These are phyloP conservation scores for Amphimedon queenslandica DNA, from an alignment of 37 sponge, comb jelly and placozoan species.

Conservation along the genomic window DNA sequence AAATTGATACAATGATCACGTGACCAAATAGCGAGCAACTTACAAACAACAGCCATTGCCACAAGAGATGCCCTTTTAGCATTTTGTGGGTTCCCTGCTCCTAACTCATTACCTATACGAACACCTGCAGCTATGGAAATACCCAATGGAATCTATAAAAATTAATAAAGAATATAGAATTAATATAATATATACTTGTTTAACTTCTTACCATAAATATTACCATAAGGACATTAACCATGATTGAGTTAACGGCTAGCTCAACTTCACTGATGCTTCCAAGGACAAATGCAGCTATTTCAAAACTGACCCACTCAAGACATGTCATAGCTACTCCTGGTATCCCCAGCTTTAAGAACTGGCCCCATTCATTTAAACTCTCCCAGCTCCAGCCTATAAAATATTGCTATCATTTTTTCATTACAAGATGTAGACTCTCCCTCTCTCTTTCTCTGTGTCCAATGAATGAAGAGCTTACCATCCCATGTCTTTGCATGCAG, in stretches of 20 bases:
- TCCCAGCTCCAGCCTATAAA: conserved; percentile 35
- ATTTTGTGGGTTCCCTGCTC: conserved; percentile 30
- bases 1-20: no score
- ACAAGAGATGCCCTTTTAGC: conserved; percentile 39
- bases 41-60: conserved; percentile 12
- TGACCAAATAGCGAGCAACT: no score
- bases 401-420: neutral
- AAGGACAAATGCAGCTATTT: conserved; percentile 31
- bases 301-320: conserved; percentile 35
- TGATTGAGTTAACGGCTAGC: conserved; percentile 22
- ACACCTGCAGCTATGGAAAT: conserved; percentile 25
- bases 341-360: conserved; percentile 21
- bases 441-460: no score
- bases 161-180: neutral
- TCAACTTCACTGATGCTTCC: conserved; percentile 17
- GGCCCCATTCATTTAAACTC: conserved; percentile 26
- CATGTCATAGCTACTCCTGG: conserved; percentile 23
- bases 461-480: no score
- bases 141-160: conserved; percentile 36
- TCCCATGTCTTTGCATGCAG: conserved; percentile 55
- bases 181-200: neutral
- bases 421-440: no score
- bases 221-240: conserved; percentile 18
- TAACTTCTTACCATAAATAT: conserved; percentile 43
- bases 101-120: conserved; percentile 49